Percentiles rank a stretch among this genome's conserved stretches.
Conservation (phyloP, 1,140 invertebrate species). For the Drosophila pallidifrons region DNA sequence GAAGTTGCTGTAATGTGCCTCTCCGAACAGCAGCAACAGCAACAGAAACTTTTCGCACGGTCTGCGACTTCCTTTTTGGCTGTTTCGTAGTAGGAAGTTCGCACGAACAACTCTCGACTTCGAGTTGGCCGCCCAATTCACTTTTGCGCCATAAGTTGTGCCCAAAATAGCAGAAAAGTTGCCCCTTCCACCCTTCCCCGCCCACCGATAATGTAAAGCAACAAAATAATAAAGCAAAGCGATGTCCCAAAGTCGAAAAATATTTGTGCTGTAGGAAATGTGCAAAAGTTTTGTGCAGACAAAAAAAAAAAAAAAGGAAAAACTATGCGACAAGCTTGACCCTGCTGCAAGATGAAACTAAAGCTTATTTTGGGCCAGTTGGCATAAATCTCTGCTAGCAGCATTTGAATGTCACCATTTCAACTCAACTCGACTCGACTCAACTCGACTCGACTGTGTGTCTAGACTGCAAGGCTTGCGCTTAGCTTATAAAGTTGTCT, state of each 20-base stretch:
- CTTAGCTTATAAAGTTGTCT: slow-evolving; percentile 70
- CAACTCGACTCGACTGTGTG: slow-evolving; percentile 15
- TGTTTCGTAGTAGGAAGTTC: slow-evolving; percentile 67
- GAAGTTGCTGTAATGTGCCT: slow-evolving; percentile 63
- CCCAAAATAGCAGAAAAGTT: slow-evolving; percentile 80
- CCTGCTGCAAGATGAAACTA: slow-evolving; percentile 13
- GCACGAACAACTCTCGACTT: slow-evolving; percentile 55
- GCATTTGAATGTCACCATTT: slow-evolving; percentile 75
- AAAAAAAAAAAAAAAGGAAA: neutral
- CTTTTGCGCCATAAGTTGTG: slow-evolving; percentile 80
- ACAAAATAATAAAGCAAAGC: slow-evolving; percentile 59
- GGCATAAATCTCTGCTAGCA: slow-evolving; percentile 69
- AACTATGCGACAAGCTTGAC: slow-evolving; percentile 49
- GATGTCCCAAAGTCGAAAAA: slow-evolving; percentile 38
- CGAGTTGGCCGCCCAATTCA: slow-evolving; percentile 56
- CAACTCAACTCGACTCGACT: slow-evolving; percentile 37
- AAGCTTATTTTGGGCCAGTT: slow-evolving; percentile 39
- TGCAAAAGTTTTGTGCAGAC: slow-evolving; percentile 40
- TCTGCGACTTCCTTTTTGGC: slow-evolving; percentile 70
- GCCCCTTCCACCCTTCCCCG: slow-evolving; percentile 30
- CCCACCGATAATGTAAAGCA: slow-evolving; percentile 68
- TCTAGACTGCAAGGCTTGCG: slow-evolving; percentile 63
- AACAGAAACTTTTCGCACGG: slow-evolving; percentile 64
- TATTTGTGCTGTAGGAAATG: slow-evolving; percentile 49
- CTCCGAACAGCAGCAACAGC: slow-evolving; percentile 16